A percentile compares a stretch with the other conserved stretches of the same genome.
Conservation (phyloP, 2,797 vertebrate species). For the Lithobates pipiens region DNA sequence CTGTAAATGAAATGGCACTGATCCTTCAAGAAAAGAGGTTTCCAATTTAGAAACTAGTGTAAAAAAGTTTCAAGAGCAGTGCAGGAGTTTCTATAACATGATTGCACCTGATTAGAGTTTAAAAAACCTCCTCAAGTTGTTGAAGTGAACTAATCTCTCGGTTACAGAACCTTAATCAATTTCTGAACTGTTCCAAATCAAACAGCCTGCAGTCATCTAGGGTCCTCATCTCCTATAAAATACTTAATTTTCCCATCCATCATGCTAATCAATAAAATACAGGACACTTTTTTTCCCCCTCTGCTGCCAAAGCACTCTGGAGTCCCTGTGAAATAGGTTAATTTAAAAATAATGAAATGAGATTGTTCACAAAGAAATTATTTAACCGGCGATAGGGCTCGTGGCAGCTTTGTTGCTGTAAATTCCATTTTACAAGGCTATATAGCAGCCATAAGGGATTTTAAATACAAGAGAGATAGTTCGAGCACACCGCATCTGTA, state of each 20-base stretch:
- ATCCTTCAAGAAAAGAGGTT: neutral
- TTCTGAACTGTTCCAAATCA: slow-evolving; percentile 61
- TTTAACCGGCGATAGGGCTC: slow-evolving; percentile 64
- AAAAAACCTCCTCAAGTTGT: slow-evolving; percentile 21
- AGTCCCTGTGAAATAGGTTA: slow-evolving; percentile 69
- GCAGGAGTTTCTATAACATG: neutral
- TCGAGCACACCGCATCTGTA: neutral
- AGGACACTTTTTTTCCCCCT: slow-evolving; percentile 67
- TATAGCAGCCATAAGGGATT: slow-evolving; percentile 50
- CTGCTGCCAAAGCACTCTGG: slow-evolving; percentile 69
- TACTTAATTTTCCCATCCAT: slow-evolving; percentile 74
- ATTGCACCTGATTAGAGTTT: slow-evolving; percentile 7
- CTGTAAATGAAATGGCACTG: too few relatives aligned
- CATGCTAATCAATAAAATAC: slow-evolving; percentile 68
- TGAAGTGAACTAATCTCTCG: slow-evolving; percentile 58
- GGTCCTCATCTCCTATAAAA: slow-evolving; percentile 63
- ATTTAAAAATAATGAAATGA: slow-evolving; percentile 78
- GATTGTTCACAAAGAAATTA: slow-evolving; percentile 73
- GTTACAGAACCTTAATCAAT: slow-evolving; percentile 64
- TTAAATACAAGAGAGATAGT: slow-evolving; percentile 15
- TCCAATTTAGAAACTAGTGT: neutral
- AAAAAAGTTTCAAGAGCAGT: slow-evolving; percentile 21
- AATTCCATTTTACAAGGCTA: slow-evolving; percentile 50
- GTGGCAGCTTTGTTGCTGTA: slow-evolving; percentile 25
- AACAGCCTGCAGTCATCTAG: slow-evolving; percentile 63